Evolutionary conservation across 2,113 vertebrate genomes (phyloP).

Genomic region (Psittacara wagleri): DNA sequence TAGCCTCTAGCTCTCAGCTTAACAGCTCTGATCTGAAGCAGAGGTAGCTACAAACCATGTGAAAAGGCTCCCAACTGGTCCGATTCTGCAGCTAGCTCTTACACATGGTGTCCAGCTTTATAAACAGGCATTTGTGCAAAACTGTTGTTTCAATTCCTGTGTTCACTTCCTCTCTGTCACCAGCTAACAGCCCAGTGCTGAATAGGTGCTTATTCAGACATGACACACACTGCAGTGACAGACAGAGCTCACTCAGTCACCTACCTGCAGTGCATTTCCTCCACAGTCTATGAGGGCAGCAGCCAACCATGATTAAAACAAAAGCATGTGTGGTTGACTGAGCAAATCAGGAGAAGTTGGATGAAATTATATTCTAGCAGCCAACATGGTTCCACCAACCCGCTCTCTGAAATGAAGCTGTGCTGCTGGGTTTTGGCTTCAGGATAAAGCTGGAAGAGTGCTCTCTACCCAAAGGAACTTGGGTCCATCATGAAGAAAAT

Average conservation of each 20-base stretch:
- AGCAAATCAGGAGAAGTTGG: neutral
- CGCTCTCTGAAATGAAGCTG: neutral
- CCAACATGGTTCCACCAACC: neutral
- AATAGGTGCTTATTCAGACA: neutral
- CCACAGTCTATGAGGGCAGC: neutral
- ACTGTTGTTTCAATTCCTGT: neutral
- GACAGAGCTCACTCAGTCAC: neutral
- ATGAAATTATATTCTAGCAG: neutral
- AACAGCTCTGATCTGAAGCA: neutral
- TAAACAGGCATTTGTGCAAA: neutral
- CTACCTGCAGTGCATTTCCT: neutral
- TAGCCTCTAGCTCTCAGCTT: neutral
- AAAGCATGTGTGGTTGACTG: neutral
- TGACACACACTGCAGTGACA: neutral
- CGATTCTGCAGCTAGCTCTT: neutral
- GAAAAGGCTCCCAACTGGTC: neutral
- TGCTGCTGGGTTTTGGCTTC: neutral
- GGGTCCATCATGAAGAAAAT: neutral
- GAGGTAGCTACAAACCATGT: neutral
- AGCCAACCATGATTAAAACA: neutral
- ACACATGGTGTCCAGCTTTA: neutral
- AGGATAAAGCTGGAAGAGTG: neutral
- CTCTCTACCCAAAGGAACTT: neutral
- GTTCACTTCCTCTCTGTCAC: neutral
- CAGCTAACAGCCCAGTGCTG: fast-evolving